A percentile compares a stretch with the other conserved stretches of the same genome.
Evolutionary conservation across 2,113 vertebrate species (phyloP).

Genomic region (Pelecanoides urinatrix): DNA sequence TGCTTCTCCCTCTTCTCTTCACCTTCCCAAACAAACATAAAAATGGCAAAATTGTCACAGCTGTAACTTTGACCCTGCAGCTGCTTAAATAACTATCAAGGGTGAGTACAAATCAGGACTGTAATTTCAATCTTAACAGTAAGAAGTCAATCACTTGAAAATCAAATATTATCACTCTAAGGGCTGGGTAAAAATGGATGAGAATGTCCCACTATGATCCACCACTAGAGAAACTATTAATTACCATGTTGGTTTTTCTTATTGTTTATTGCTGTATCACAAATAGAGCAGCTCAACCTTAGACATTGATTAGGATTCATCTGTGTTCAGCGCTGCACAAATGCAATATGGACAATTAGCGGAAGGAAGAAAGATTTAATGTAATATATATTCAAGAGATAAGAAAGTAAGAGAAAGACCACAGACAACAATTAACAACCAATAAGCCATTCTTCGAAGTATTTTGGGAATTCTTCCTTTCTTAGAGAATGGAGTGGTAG

Average conservation of each 20-base stretch:
- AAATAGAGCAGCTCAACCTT: background rate
- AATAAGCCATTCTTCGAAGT: background rate
- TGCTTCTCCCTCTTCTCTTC: too few relatives aligned
- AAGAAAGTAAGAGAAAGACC: background rate
- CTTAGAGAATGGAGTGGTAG: background rate
- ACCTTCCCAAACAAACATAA: background rate
- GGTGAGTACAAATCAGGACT: background rate
- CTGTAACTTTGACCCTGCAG: background rate
- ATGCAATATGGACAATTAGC: background rate
- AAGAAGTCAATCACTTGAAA: background rate
- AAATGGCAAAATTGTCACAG: background rate
- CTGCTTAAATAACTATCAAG: background rate
- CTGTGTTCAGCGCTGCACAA: background rate
- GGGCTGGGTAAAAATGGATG: background rate
- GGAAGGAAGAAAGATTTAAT: background rate
- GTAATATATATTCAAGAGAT: background rate
- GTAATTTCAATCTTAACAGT: background rate
- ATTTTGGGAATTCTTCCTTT: background rate
- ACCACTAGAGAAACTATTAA: background rate
- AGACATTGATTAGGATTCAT: background rate
- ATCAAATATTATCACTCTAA: background rate
- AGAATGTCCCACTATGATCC: background rate
- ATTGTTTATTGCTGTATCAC: background rate
- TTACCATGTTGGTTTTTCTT: background rate
- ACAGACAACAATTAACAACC: background rate